Evolutionary conservation across 2,113 vertebrate genomes (phyloP).

Genomic region (Litocranius walleri): DNA sequence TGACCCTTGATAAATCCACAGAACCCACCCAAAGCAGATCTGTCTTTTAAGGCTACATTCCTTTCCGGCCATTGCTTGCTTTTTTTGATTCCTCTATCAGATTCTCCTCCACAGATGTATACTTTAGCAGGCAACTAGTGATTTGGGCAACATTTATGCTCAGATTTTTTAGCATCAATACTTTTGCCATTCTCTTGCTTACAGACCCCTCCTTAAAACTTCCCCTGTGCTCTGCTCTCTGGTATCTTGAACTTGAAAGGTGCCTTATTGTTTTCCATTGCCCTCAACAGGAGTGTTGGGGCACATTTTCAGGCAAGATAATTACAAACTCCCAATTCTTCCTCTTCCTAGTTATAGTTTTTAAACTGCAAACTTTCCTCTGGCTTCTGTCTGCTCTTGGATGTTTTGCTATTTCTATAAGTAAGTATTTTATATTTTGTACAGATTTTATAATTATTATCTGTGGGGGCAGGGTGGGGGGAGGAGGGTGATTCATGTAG

Average conservation of each 20-base stretch:
- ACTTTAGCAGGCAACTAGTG: not conserved
- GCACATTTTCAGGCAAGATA: not conserved
- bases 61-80: not conserved
- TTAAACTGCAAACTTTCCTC: not conserved
- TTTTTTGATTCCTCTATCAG: not conserved
- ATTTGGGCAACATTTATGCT: not conserved
- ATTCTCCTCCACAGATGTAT: not conserved
- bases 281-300: fast-evolving
- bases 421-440: not conserved
- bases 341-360: not conserved
- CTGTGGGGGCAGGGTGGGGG: not conserved
- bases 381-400: not conserved
- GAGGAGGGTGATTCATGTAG: not conserved
- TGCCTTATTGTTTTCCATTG: not conserved
- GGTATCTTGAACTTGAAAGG: not conserved
- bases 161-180: not conserved
- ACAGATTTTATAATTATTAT: not conserved
- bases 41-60: not conserved
- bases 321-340: not conserved
- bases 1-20: not conserved
- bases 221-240: not conserved
- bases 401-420: not conserved
- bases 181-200: not conserved
- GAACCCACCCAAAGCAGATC: not conserved
- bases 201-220: not conserved